Evolutionary conservation across 2,888 invertebrate genomes (phyloP), one percentile per base, ranked within the genome.

Genomic region (Erebia aethiops): DNA sequence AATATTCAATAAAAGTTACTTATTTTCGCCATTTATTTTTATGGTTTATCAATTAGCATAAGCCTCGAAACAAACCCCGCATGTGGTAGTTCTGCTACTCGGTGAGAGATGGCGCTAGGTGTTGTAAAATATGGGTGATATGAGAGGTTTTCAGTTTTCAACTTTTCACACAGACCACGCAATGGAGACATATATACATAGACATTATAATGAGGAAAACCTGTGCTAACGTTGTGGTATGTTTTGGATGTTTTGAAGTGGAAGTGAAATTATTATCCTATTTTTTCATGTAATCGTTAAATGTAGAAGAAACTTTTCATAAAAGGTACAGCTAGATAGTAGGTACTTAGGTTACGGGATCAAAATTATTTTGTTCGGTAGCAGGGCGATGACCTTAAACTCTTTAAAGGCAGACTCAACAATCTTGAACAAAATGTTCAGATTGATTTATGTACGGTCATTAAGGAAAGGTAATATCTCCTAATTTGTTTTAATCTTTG

Each of bases 71-170:
- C 49, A 82, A 87, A 87, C 87, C 84, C 57, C 13, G 21, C 51
- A 9, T 7, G 16, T 56, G 35, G 35, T 68, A 80, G 87, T 89
- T 83, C 80, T 52, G 88, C 92, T 91, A 92, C 87, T 89, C 87
- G 80, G 66, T 79, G 77, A 76, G 58, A 92, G 92, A 89, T 91
- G 91, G 89, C 91, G 90, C 56, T 76, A 78, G 69, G 16, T 11
- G 85, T 70, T 46, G 26, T 11, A 13, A 58, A 69, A 60, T 21
- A 52, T 43, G 66, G 71, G 70, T 57, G 8, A 26, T 26, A 3
- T 26, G 26, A 26, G 26, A 26, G 1, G 26, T 26, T 21, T 62
- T 69, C 63, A 35, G 81, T 84, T 84, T 82, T 75, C 74, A 83
- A 35, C 80, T 84, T 84, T 82, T 75, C 74, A 83, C 80, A 75